These are phyloP conservation scores for Crenuchus spilurus DNA, from an alignment of 2,797 vertebrate species.

Conservation along the genomic window DNA sequence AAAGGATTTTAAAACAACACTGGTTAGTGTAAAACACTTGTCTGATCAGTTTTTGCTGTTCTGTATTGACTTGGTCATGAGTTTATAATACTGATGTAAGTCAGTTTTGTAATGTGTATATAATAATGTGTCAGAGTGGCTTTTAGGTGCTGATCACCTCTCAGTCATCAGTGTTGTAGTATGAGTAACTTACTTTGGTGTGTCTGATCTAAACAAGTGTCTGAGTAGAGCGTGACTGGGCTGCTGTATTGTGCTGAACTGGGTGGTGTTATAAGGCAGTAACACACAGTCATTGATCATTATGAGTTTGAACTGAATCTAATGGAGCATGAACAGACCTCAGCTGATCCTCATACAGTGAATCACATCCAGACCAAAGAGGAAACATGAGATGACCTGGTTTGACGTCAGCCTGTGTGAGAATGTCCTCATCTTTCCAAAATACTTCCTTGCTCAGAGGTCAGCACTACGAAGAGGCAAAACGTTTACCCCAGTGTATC, in stretches of 20 bases:
- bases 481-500: not conserved
- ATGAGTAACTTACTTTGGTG: too few species aligned
- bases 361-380: not conserved
- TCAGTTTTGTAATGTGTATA: too few species aligned
- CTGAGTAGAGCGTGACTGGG: not conserved
- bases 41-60: too few species aligned
- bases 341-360: not conserved
- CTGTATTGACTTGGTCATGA: too few species aligned
- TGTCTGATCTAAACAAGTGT: too few species aligned
- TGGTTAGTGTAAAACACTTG: too few species aligned
- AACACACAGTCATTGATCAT: not conserved
- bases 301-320: not conserved
- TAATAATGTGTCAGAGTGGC: too few species aligned
- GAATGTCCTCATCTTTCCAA: not conserved
- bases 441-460: not conserved
- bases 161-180: too few species aligned
- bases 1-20: too few species aligned
- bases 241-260: not conserved
- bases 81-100: too few species aligned
- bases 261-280: not conserved
- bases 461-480: not conserved
- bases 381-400: not conserved
- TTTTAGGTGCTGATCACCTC: too few species aligned
- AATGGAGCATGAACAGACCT: conserved; percentile 3
- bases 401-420: not conserved